Evolutionary conservation across 2,888 invertebrate species (phyloP).

Genomic region (Invenusta paracnida): DNA sequence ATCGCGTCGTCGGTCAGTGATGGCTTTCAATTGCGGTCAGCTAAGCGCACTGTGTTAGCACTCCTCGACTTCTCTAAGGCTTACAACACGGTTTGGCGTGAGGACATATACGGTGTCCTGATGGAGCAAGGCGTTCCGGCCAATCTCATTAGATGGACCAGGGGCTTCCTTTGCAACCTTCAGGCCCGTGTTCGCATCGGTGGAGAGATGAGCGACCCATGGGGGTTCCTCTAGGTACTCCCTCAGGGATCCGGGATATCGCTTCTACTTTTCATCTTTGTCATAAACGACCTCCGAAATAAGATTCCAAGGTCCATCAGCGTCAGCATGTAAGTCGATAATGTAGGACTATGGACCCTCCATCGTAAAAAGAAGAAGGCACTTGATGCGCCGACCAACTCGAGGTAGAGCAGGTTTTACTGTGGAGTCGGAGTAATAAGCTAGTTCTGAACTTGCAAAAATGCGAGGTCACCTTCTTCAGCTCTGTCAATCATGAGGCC

Average conservation of each 20-base stretch:
- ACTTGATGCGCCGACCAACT: neutral
- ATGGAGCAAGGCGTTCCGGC: neutral
- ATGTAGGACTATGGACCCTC: neutral
- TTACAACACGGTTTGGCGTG: neutral
- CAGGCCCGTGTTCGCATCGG: neutral
- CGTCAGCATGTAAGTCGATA: neutral
- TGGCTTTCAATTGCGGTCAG: no score
- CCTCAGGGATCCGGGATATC: neutral
- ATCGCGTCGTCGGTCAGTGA: no score
- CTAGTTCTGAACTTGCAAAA: neutral
- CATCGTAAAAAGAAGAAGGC: neutral
- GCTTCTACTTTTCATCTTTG: neutral
- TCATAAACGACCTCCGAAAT: neutral
- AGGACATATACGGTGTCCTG: neutral
- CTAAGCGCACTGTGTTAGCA: neutral
- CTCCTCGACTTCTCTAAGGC: neutral
- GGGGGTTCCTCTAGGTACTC: neutral
- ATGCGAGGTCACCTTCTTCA: neutral
- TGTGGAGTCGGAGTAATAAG: neutral
- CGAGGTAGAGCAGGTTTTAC: neutral
- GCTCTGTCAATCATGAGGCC: no score
- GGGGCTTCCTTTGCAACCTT: neutral
- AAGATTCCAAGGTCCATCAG: neutral
- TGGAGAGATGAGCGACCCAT: neutral
- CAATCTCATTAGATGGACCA: neutral